phyloP scores from a whole-genome alignment of 2,888 invertebrate genomes.

The Lycocerus yunnanus region DNA sequence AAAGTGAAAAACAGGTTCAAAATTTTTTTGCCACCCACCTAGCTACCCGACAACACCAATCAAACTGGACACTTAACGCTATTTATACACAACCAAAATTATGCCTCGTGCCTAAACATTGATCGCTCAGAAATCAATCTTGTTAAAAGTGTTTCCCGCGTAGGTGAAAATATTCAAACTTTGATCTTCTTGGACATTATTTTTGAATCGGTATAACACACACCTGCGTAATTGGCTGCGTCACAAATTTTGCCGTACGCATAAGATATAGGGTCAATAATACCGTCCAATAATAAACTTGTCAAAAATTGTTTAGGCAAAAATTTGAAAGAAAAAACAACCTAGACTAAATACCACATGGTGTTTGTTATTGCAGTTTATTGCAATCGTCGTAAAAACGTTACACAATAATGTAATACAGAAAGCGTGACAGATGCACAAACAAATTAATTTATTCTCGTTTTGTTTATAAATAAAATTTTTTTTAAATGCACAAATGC shows the following conservation, averaged over 20 bases:
- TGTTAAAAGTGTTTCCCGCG: neutral
- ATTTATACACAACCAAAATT: no score
- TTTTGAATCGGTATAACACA: neutral
- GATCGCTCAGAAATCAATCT: neutral
- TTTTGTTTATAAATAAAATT: neutral
- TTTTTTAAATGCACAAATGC: neutral
- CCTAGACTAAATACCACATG: neutral
- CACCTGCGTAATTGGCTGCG: neutral
- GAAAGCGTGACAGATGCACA: neutral
- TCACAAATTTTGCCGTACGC: neutral
- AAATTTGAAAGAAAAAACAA: neutral
- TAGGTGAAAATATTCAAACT: neutral
- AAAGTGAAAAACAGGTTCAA: no score
- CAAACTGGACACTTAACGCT: no score
- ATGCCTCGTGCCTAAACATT: neutral
- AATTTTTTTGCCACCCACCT: no score
- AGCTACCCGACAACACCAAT: no score
- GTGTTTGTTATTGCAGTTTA: neutral
- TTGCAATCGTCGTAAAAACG: neutral
- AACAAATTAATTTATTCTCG: neutral
- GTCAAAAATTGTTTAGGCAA: neutral
- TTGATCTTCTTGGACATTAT: neutral
- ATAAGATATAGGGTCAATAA: neutral
- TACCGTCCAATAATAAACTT: neutral
- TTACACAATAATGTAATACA: neutral